Evolutionary conservation across 2,113 vertebrate species (phyloP), one percentile per base, ranked within the genome.

Genomic region (Climacteris rufus): DNA sequence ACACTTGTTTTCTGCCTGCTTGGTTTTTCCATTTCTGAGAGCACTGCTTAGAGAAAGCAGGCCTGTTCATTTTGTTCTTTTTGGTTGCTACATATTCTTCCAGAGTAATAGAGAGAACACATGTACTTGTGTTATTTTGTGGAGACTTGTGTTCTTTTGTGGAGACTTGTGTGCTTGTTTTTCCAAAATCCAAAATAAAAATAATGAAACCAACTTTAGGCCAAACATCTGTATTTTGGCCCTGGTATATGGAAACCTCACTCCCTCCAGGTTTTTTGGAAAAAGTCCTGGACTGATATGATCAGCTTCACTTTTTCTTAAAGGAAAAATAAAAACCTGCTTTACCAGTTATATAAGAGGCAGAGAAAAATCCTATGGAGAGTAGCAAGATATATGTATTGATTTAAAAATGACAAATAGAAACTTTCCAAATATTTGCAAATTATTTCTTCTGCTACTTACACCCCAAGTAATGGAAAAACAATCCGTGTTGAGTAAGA

Each of bases 141-240:
- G 68, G 44, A 79, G 53, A 85, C 14, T 87, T 72, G 60, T 84
- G 71, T 49, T 94, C 40, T 93, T 94, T 90, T 68, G 69, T 4
- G 22, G 85, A 94, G 82, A 66, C 39, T 83, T 90, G 47, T 89
- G 60, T 91, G 93, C 75, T 96, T 96, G 84, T 86, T 96, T 96
- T 96, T 96, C 90, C 84, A 83, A 95, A 94, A 96, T 94, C 83
- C 83, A 92, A 97, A 97, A 97, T 93, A 91, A 97, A 92, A 96
- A 95, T 89, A 96, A 94, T 94, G 92, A 95, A 96, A 92, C 33
- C 54, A 72, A 77, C 77, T 89, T 97, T 95, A 94, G 89, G 91
- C 91, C 87, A 93, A 96, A 95, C 83, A 93, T 96, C 93, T 94
- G 89, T 89, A 95, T 93, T 97, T 96, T 94, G 87, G 94, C 74